A percentile compares a stretch with the other conserved stretches of the same genome.
phyloP scores from a whole-genome alignment of 2,113 vertebrate species.

The Cinclus cinclus region DNA sequence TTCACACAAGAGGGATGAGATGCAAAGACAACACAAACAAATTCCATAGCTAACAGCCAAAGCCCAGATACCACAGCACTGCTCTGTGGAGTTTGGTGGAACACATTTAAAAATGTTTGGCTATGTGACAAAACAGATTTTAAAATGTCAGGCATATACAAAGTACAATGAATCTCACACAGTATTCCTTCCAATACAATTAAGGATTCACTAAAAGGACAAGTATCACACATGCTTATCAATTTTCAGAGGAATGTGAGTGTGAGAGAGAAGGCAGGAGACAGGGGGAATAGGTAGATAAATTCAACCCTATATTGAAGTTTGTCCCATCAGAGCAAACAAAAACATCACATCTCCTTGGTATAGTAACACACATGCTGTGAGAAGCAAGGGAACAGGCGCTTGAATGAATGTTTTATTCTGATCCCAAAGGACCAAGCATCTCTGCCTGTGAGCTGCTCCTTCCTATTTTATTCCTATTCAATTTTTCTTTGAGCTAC shows the following conservation, averaged over 20 bases:
- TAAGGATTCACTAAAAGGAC: conserved; percentile 1
- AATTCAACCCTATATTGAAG: neutral
- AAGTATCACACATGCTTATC: neutral
- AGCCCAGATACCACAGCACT: neutral
- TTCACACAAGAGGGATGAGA: neutral
- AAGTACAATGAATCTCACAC: neutral
- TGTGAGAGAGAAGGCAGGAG: neutral
- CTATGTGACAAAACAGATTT: neutral
- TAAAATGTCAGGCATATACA: neutral
- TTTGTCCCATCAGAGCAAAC: neutral
- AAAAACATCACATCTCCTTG: neutral
- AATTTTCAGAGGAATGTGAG: neutral
- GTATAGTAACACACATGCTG: neutral
- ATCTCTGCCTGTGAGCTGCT: neutral
- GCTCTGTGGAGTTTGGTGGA: neutral
- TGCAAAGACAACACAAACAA: neutral
- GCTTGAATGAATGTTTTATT: neutral
- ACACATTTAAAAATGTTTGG: neutral
- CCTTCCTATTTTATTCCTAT: neutral
- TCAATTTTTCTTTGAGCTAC: neutral
- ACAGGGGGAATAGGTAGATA: neutral
- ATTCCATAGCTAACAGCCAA: neutral
- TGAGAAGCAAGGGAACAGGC: neutral
- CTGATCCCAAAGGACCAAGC: neutral
- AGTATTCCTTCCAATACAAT: neutral